phyloP scores from a whole-genome alignment of 2,888 invertebrate genomes.

The Saturnia japonica region DNA sequence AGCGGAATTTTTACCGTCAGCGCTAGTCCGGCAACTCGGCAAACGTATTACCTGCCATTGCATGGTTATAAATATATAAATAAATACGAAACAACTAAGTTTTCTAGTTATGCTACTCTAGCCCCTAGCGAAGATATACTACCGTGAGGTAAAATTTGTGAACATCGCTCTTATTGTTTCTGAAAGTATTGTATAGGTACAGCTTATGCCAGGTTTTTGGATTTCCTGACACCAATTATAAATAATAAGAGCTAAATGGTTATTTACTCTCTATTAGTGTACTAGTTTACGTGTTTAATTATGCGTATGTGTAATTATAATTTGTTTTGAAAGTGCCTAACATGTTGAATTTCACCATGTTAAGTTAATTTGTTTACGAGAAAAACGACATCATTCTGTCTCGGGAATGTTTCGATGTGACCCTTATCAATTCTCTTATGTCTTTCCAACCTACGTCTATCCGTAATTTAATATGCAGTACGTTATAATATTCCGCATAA shows the following conservation, averaged over 20 bases:
- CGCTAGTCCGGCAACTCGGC: no score
- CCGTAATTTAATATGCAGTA: constrained; percentile 43
- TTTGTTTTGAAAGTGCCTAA: neutral
- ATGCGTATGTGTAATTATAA: neutral
- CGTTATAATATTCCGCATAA: constrained; percentile 25
- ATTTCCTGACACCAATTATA: neutral
- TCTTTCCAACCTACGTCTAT: constrained; percentile 45
- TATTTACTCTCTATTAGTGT: no score
- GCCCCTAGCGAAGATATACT: neutral
- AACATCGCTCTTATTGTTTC: neutral
- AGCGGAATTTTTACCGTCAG: no score
- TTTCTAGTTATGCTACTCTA: no score
- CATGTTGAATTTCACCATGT: constrained; percentile 23
- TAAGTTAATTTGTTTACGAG: constrained; percentile 41
- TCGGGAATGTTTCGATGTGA: constrained; percentile 47
- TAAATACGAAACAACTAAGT: no score
- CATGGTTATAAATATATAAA: no score
- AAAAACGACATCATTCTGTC: constrained; percentile 39
- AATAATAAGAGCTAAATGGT: neutral
- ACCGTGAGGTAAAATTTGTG: neutral
- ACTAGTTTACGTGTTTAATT: neutral
- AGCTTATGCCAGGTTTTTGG: neutral
- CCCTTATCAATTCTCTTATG: constrained; percentile 60
- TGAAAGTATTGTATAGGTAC: no score
- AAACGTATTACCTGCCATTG: no score